Evolutionary conservation across 2,797 vertebrate genomes (phyloP).

Genomic region (Chromis chromis): DNA sequence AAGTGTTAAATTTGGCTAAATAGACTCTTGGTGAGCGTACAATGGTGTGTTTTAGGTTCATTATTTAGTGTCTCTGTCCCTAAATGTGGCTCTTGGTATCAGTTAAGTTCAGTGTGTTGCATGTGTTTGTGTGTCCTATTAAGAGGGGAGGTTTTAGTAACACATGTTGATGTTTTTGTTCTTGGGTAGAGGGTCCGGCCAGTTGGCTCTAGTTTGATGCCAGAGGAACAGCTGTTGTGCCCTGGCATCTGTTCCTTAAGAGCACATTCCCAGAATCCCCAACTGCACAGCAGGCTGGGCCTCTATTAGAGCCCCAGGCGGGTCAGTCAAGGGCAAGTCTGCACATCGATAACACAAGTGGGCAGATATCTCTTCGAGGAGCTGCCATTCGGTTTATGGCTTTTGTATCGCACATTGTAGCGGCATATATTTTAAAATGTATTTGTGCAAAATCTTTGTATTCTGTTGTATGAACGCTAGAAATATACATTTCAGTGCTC

Average conservation of each 20-base stretch:
- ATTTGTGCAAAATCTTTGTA: neutral
- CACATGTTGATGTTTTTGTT: conserved; percentile 80
- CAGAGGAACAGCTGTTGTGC: conserved; percentile 80
- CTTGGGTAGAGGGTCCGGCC: conserved; percentile 65
- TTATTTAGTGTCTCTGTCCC: neutral
- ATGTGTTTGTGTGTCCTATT: conserved; percentile 21
- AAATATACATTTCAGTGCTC: neutral
- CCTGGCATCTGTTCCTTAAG: conserved; percentile 79
- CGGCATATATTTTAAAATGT: neutral
- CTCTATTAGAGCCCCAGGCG: conserved; percentile 69
- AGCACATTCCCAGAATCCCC: conserved; percentile 70
- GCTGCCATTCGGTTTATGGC: neutral
- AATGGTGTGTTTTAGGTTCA: neutral
- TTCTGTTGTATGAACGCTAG: neutral
- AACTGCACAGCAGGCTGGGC: conserved; percentile 71
- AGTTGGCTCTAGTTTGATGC: conserved; percentile 71
- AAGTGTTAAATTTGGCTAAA: neutral
- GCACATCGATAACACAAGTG: conserved; percentile 46
- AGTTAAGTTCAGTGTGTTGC: conserved; percentile 1
- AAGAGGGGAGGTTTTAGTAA: conserved; percentile 54
- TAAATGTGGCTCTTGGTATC: conserved; percentile 11
- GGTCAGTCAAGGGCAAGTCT: conserved; percentile 78
- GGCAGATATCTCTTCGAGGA: conserved; percentile 10
- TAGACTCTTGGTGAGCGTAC: too few relatives aligned
- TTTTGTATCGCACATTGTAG: neutral